phyloP scores from a whole-genome alignment of 2,113 vertebrate species.

The Aegotheles bennettii region DNA sequence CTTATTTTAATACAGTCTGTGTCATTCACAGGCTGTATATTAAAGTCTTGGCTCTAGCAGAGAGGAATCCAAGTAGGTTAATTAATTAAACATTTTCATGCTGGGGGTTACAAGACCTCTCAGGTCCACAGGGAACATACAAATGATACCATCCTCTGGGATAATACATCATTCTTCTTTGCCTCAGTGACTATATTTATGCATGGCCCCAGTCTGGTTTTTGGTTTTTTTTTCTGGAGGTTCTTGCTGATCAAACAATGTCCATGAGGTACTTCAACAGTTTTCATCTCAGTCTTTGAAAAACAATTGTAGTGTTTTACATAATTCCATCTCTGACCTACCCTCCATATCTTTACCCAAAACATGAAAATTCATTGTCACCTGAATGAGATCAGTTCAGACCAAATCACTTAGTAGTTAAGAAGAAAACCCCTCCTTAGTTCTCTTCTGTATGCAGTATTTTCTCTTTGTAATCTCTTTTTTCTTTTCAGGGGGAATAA shows the following conservation, averaged over 20 bases:
- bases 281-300: not conserved
- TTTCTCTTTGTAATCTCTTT: not conserved
- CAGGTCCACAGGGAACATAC: not conserved
- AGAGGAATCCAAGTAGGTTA: not conserved
- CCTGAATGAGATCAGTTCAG: not conserved
- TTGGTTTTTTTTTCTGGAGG: not conserved
- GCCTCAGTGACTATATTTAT: not conserved
- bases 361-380: not conserved
- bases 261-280: not conserved
- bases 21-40: not conserved
- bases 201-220: not conserved
- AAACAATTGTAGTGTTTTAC: not conserved
- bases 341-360: not conserved
- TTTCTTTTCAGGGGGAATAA: not conserved
- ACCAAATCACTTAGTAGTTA: not conserved
- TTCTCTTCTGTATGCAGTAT: not conserved
- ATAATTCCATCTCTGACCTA: not conserved
- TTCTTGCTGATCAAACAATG: not conserved
- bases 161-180: not conserved
- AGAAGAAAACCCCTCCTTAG: not conserved
- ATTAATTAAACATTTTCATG: constrained; percentile 33
- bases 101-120: not conserved
- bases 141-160: not conserved
- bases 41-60: not conserved
- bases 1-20: not conserved